Base-by-base conservation (phyloP, 2,797 vertebrate genomes). In the Poliocrania exsul region DNA sequence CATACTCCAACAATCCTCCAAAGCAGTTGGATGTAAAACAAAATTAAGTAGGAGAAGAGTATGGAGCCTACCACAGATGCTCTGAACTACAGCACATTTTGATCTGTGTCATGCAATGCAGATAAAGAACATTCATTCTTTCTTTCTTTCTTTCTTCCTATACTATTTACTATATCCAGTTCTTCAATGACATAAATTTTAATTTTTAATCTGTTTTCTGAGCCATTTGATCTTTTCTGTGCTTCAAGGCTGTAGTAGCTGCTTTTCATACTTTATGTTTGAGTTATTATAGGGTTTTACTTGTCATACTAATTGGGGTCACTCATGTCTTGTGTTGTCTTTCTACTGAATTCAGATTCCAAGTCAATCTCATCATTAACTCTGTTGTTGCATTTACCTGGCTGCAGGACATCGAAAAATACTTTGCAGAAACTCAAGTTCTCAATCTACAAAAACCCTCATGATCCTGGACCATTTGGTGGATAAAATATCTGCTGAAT, bases 251-350 rank as follows among this genome's bases (percentile, higher is more conserved):
- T 91, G 37, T 38, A 13, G 17, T 73, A 88, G 26, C 49, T 73
- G 40, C 19, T 86, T 92, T 88, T 77, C 37, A 93, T 64, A 81
- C 11, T 54, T 73, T 18, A 53, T 38, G 24, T 60, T 44, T 79
- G 71, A 95, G 54, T 90, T 65, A 85, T 53, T 46, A 57, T 10
- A 82, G n/a, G 9, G 25, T 65, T 94, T 92, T 93, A 87, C 69
- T 94, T 87, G 50, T 67, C 35, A 37, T 17, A 67, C 16, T 81
- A 92, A 92, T 53, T 65, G 16, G 47, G 18, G 21, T 47, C 82
- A 80, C 26, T 92, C 4, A 16, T 40, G 51, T 42, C 33, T 81
- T 2, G 0, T 51, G 25, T 64, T 87, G 42, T 66, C 47, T 71
- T 94, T 81, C 70, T 53, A 56, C 23, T 78, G 40, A 82, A 67